Evolutionary conservation across 2,797 vertebrate species (phyloP), one percentile per base, ranked within the genome.

Genomic region (Melanotaenia maccullochi): DNA sequence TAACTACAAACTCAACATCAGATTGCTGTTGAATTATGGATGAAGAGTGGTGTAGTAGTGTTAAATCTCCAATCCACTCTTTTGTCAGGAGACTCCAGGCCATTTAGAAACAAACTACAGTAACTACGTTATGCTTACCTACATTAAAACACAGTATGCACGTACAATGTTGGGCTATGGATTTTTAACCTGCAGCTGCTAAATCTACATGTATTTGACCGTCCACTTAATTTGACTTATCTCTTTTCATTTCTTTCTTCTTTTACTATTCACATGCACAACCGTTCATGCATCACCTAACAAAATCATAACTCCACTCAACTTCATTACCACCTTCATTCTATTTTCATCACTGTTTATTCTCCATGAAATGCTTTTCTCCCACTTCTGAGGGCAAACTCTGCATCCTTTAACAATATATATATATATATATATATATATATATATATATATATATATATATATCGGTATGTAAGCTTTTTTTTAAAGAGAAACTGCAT

Each of bases 11-110:
- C 30, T 61, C 12, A 33, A 3, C 68, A 70, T 76, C 59, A 83
- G 71, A 77, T 71, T 78, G 60, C 32, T 9, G 1, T 28, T 90
- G 63, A 88, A 88, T 90, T 82, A 86, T 87, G 67, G 68, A 87
- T 85, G 38, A 85, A 49, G 54, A 58, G 42, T n/a, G 35, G 36
- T 24, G 14, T 16, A 32, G 73, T 68, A 63, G 58, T 79, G 63
- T 49, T 68, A 28, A 0, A 30, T 47, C 51, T 32, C 60, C 68
- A 22, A 64, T 76, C 32, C 60, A 67, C 35, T 52, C 42, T 75
- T 60, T 63, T 57, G 64, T 72, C 68, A n/a, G 25, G 56, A 79
- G 75, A 65, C 40, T 75, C 16, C 20, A 5, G 22, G 16, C 40
- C 2, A 3, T 56, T 8, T 59, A 14, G 24, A 60, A 71, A 62